A percentile compares a stretch with the other conserved stretches of the same genome.
Evolutionary conservation across 1,140 invertebrate genomes (phyloP).

Genomic region (Cydia amplana): DNA sequence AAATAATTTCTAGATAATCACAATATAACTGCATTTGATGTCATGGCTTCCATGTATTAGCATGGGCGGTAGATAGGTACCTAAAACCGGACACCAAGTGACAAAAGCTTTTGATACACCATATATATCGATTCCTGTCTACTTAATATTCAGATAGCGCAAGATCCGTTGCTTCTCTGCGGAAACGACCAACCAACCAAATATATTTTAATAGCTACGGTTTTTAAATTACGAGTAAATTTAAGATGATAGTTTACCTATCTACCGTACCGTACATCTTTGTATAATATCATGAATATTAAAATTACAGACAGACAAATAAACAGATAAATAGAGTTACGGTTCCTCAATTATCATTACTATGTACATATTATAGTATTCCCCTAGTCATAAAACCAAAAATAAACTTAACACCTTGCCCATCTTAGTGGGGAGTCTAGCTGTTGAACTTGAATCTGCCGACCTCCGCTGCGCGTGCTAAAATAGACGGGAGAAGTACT

Average conservation of each 20-base stretch:
- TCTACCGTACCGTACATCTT: no score
- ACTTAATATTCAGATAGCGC: slow-evolving; percentile 46
- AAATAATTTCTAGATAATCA: slow-evolving; percentile 13
- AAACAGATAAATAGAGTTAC: no score
- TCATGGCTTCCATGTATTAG: background rate
- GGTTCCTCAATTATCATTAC: no score
- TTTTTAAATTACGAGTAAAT: no score
- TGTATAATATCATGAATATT: no score
- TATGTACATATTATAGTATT: no score
- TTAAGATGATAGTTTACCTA: no score
- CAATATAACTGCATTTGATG: background rate
- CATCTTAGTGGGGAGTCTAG: slow-evolving; percentile 70
- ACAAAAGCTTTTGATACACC: slow-evolving; percentile 30
- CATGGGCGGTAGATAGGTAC: background rate
- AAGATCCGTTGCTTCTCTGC: slow-evolving; percentile 5
- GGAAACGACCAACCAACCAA: background rate
- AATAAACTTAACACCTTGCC: background rate
- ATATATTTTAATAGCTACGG: background rate
- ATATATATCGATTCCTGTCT: slow-evolving; percentile 40
- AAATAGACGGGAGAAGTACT: slow-evolving; percentile 37
- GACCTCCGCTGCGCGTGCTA: slow-evolving; percentile 67
- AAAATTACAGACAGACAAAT: no score
- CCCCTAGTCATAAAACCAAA: no score
- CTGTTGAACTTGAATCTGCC: slow-evolving; percentile 70
- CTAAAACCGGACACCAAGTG: slow-evolving; percentile 3